These are phyloP conservation scores for Loxodonta africana DNA, from an alignment of 2,113 vertebrate genomes.

Conservation along the genomic window DNA sequence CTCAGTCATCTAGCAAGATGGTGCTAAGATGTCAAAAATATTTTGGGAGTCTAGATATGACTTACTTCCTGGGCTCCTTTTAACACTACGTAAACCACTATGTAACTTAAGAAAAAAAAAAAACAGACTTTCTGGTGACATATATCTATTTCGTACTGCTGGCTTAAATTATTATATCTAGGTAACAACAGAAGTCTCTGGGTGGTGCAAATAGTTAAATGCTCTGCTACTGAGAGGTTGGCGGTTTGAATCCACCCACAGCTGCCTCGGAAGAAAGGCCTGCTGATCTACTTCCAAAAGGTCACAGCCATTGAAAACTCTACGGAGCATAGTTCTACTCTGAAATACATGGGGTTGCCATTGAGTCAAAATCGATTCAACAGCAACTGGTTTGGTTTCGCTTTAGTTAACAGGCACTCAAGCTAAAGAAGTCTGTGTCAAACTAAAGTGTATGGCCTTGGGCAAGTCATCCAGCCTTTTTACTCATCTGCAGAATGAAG, in stretches of 20 bases:
- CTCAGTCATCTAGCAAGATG: neutral
- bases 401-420: neutral
- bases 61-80: conserved; percentile 1
- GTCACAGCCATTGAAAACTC: neutral
- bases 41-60: neutral
- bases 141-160: neutral
- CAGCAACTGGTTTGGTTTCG: neutral
- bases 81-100: neutral
- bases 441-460: neutral
- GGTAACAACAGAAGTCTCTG: neutral
- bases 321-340: neutral
- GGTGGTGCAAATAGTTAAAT: neutral
- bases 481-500: neutral
- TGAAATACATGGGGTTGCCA: neutral
- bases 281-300: neutral
- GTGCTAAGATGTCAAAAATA: conserved; percentile 14
- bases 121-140: neutral
- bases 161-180: neutral
- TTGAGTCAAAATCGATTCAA: neutral
- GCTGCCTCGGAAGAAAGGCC: too few species aligned
- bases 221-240: neutral
- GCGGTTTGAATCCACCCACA: neutral
- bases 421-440: conserved; percentile 45
- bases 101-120: neutral
- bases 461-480: neutral